These are phyloP conservation scores for Acleris literana DNA, from an alignment of 2,888 invertebrate genomes.

Conservation along the genomic window DNA sequence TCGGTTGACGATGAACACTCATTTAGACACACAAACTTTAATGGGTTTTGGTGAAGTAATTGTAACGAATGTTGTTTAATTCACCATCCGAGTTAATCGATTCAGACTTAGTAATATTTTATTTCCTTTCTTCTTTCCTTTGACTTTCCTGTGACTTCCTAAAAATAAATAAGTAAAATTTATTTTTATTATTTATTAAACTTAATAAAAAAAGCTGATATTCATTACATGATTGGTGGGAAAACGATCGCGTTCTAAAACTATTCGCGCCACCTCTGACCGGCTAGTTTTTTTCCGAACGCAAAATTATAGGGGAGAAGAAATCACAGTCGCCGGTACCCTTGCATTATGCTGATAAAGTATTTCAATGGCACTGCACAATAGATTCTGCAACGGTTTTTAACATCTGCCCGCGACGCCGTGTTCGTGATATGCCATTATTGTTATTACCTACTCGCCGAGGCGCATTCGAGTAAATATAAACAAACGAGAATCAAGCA, in stretches of 20 bases:
- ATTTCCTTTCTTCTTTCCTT: too few relatives aligned
- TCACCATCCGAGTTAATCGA: too few relatives aligned
- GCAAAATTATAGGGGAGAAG: slow-evolving; percentile 62
- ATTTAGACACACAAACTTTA: too few relatives aligned
- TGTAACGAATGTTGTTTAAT: too few relatives aligned
- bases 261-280: slow-evolving; percentile 7
- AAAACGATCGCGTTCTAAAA: not conserved
- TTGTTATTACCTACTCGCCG: slow-evolving; percentile 51
- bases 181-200: too few relatives aligned
- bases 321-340: slow-evolving; percentile 67
- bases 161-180: too few relatives aligned
- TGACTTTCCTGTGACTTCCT: too few relatives aligned
- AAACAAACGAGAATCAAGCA: slow-evolving; percentile 30
- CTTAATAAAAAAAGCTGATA: too few relatives aligned
- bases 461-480: slow-evolving; percentile 38
- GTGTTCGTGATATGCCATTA: slow-evolving; percentile 54
- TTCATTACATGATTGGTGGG: too few relatives aligned
- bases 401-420: slow-evolving; percentile 70
- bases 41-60: too few relatives aligned
- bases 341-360: slow-evolving; percentile 51
- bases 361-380: slow-evolving; percentile 51
- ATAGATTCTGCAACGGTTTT: slow-evolving; percentile 79
- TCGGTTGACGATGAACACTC: too few relatives aligned
- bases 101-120: too few relatives aligned
- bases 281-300: slow-evolving; percentile 35